A percentile compares a stretch with the other conserved stretches of the same genome.
These are phyloP conservation scores for Ivindomyrus marchei DNA, from an alignment of 2,113 vertebrate species.

Conservation along the genomic window DNA sequence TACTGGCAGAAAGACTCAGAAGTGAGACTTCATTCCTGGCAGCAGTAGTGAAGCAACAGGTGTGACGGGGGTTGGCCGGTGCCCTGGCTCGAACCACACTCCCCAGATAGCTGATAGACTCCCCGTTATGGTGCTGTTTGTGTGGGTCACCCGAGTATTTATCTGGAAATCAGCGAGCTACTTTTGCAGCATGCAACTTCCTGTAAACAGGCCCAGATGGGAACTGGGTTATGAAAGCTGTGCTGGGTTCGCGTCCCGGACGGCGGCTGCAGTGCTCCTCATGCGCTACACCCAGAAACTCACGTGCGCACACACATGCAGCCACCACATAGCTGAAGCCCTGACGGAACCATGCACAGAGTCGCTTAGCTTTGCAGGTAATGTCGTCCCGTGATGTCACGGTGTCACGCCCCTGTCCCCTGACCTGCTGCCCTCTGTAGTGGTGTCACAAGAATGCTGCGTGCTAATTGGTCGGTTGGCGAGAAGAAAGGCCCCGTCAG, in stretches of 20 bases:
- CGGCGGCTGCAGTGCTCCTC: not conserved
- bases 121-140: constrained; percentile 68
- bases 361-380: not conserved
- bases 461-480: not conserved
- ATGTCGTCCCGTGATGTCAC: not conserved
- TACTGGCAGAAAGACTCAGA: not conserved
- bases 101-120: constrained; percentile 68
- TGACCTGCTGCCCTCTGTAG: not conserved
- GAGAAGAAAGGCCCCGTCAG: not conserved
- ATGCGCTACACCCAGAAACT: not conserved
- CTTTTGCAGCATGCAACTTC: constrained; percentile 63
- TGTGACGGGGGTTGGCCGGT: not conserved
- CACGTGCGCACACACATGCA: not conserved
- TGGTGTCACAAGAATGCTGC: not conserved
- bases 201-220: constrained; percentile 69
- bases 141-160: constrained; percentile 71
- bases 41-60: not conserved
- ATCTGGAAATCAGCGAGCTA: constrained; percentile 72
- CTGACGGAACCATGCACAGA: not conserved
- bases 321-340: not conserved
- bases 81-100: constrained; percentile 42
- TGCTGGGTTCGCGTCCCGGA: not conserved
- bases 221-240: constrained; percentile 19
- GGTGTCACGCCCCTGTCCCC: not conserved
- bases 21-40: not conserved